These are phyloP conservation scores for Epinephelus coioides DNA, from an alignment of 2,797 vertebrate genomes.

Conservation along the genomic window DNA sequence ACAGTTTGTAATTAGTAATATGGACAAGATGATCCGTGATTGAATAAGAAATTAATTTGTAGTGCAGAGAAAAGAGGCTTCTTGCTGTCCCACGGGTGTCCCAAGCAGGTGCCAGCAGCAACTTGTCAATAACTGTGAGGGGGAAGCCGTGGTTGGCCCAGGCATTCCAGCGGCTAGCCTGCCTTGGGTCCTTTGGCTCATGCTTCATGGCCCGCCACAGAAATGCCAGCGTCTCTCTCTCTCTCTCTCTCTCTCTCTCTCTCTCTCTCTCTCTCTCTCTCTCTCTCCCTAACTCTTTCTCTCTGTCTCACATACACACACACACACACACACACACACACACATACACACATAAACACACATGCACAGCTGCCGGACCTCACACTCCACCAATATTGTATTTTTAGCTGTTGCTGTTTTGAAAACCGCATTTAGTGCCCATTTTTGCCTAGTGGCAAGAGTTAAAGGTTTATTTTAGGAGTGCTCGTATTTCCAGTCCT, in stretches of 20 bases:
- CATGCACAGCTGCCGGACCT: constrained; percentile 74
- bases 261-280: constrained; percentile 21
- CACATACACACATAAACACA: constrained; percentile 52
- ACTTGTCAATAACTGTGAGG: constrained; percentile 80
- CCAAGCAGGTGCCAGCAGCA: constrained; percentile 76
- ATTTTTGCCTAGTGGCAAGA: constrained; percentile 79
- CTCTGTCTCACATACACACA: neutral
- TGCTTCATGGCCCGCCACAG: constrained; percentile 73
- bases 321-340: constrained; percentile 50
- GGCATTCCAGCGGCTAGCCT: constrained; percentile 82
- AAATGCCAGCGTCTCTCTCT: constrained; percentile 77
- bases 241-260: constrained; percentile 31
- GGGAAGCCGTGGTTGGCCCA: constrained; percentile 82
- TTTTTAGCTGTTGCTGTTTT: constrained; percentile 85
- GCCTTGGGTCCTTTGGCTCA: constrained; percentile 75
- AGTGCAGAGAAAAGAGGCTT: constrained; percentile 5
- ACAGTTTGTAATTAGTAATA: neutral
- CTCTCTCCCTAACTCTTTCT: constrained; percentile 15
- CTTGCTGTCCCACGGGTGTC: constrained; percentile 39
- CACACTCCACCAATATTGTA: constrained; percentile 79
- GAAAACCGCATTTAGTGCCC: constrained; percentile 75
- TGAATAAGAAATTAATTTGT: neutral
- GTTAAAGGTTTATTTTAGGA: constrained; percentile 84
- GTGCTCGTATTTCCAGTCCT: constrained; percentile 69
- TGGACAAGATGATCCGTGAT: neutral